phyloP scores from a whole-genome alignment of 1,140 invertebrate species.

The Drosophila parvula region DNA sequence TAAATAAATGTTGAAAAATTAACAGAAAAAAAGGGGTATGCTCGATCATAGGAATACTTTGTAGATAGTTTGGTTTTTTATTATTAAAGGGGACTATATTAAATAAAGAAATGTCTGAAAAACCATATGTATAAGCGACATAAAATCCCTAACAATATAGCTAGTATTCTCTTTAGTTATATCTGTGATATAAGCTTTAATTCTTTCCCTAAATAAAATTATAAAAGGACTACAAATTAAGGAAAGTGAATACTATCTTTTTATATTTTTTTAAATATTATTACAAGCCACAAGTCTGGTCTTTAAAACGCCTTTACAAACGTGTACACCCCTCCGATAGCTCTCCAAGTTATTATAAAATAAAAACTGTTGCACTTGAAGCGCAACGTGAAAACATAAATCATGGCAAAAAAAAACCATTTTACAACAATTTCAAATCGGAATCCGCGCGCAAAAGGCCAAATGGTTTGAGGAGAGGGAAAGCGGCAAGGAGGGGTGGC shows the following conservation, averaged over 20 bases:
- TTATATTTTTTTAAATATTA: background rate
- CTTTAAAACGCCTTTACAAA: background rate
- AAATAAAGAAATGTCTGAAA: no score
- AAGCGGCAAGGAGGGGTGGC: slow-evolving; percentile 1
- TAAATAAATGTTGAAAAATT: slow-evolving; percentile 20
- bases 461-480: slow-evolving; percentile 4
- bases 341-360: slow-evolving; percentile 2
- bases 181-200: no score
- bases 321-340: background rate
- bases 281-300: background rate
- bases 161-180: no score
- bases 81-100: no score
- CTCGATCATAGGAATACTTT: slow-evolving; percentile 1
- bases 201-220: no score
- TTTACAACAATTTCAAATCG: slow-evolving; percentile 21
- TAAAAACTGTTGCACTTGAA: slow-evolving; percentile 63
- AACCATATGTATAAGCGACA: no score
- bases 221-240: no score
- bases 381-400: slow-evolving; percentile 65
- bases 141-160: no score
- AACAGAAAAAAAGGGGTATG: background rate
- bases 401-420: slow-evolving; percentile 60
- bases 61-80: no score
- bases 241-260: no score
- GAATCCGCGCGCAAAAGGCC: slow-evolving; percentile 36